Evolutionary conservation across 1,140 invertebrate species (phyloP), one percentile per base, ranked within the genome.

Genomic region (Zaprionus ghesquierei): DNA sequence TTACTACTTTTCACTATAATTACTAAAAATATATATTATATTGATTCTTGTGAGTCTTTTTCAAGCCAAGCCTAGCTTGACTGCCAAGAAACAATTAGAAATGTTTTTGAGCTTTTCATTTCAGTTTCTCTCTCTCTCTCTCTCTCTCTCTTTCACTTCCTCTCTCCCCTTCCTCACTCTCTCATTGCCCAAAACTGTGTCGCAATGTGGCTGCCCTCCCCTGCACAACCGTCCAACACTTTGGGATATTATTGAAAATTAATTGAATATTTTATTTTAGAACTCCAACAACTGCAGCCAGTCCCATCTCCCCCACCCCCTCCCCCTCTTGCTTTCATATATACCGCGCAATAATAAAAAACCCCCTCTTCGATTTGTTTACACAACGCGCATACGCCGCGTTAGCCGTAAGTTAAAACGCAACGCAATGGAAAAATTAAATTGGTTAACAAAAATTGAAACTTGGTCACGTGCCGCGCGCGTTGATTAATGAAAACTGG

Each of bases 391-490:
- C 79, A 84, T 82, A 84, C 79, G 81, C 68, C 65, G 50, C 63
- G 77, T 85, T 50, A 68, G 64, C 75, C 61, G 18, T 35, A 35
- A 63, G 25, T 10, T n/a, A 31, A 63, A 46, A 12, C 41, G 41
- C 41, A 22, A 46, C 41, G 41, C 41, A 46, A 46, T 46, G 41
- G 41, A 64, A 50, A 49, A 64, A 46, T 49, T 62, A 53, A 68
- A 82, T 75, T 77, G 81, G 51, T 81, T 80, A 85, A n/a, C n/a
- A n/a, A 80, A 84, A 85, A 84, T 85, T 80, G 72, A 84, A 85
- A 85, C 77, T 77, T 84, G 77, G 81, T 85, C 81, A 85, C 81
- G 81, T 85, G 81, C 73, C 81, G n/a, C n/a, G n/a, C n/a, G n/a
- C n/a, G 81, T 80, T 85, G 81, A 85, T 85, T 85, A 85, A 84